Base-by-base conservation (phyloP, 1,140 invertebrate species). In the Eumaeus atala region DNA sequence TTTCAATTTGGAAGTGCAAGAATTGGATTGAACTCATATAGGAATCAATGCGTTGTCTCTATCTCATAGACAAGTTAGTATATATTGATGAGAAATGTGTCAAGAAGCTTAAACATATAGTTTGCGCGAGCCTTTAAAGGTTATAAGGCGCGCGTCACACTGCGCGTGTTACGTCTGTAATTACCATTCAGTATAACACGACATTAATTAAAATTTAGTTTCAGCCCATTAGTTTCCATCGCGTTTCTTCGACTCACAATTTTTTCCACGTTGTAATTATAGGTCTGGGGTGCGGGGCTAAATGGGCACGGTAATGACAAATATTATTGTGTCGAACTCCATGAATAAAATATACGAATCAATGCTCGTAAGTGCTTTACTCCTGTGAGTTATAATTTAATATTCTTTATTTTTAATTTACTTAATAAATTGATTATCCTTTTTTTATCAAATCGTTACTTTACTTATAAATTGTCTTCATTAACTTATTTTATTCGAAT, bases 171-270 rank as follows among this genome's bases (percentile, higher is more conserved):
- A 84, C 74, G 80, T 78, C 70, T 74, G 72, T 86, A 84, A 87
- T 87, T 80, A 84, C 74, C 74, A 84, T 86, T 85, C 60, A 72
- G 67, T 84, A 78, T 78, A 83, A 83, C 83, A 79, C 81, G 80
- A 82, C 78, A 84, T 83, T 87, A 87, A 87, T 87, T 87, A 87
- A 87, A 87, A 83, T 87, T 87, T 87, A 84, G 84, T 84, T 87
- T 85, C 81, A 82, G 80, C 61, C 84, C 84, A 87, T 87, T 87
- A 84, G 84, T 78, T 69, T 69, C 74, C 71, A 70, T 84, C 73
- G 83, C 77, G 79, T 86, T 86, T 83, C 81, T 83, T 83, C 63
- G 70, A 80, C 71, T 81, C 79, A 66, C 68, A 75, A 82, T 84
- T 86, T 83, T 83, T 77, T 69, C 65, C 60, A 56, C 36, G 56